Conservation (phyloP, 92 coral and sea anemone genomes). For the Zoanthus sociatus region DNA sequence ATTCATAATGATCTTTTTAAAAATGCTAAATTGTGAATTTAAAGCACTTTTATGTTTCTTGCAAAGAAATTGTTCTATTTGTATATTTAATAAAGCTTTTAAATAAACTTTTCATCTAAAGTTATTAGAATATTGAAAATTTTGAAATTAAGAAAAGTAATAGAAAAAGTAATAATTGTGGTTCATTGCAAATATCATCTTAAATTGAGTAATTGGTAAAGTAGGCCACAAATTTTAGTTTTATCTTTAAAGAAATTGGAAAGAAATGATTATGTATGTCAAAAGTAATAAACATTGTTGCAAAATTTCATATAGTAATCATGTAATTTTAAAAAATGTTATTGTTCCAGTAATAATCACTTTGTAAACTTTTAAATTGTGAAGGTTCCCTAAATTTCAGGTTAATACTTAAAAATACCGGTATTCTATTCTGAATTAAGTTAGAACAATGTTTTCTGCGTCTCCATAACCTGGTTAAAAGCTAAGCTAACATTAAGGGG, state of each 20-base stretch:
- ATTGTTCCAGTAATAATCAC: neutral
- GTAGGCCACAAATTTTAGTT: slow-evolving; percentile 7
- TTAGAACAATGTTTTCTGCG: no score
- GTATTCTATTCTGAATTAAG: no score
- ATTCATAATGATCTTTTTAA: no score
- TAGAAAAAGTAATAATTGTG: neutral
- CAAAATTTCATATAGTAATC: neutral
- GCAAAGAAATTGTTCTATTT: neutral
- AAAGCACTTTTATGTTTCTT: no score
- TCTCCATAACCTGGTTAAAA: no score
- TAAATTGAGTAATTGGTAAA: slow-evolving; percentile 1
- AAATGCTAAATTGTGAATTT: no score
- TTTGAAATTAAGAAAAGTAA: neutral
- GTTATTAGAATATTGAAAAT: neutral
- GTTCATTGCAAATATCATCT: slow-evolving; percentile 3
- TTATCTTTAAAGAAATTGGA: slow-evolving; percentile 1
- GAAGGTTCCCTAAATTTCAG: no score
- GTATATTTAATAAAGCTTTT: neutral
- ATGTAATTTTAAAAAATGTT: neutral
- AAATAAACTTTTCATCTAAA: neutral
- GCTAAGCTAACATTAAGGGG: no score
- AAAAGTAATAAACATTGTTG: slow-evolving; percentile 1
- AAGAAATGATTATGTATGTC: neutral
- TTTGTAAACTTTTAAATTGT: no score
- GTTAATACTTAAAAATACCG: no score